A percentile compares a stretch with the other conserved stretches of the same genome.
Evolutionary conservation across 2,888 invertebrate species (phyloP).

Genomic region (Spisula solida): DNA sequence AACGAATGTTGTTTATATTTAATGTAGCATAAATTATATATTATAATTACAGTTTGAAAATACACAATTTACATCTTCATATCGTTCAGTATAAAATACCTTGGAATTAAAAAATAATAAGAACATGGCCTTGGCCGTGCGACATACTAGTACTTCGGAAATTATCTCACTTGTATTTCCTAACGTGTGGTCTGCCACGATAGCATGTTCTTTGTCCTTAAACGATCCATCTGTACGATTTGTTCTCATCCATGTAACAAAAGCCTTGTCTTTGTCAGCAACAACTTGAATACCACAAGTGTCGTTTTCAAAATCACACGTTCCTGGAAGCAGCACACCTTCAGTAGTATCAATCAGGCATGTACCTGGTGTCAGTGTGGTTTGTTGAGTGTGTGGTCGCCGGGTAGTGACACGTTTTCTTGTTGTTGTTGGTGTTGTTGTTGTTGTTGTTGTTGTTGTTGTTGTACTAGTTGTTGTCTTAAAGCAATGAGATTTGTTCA

Average conservation of each 20-base stretch:
- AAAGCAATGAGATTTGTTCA: slow-evolving; percentile 25
- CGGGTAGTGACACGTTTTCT: background rate
- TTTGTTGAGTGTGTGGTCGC: background rate
- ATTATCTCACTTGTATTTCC: background rate
- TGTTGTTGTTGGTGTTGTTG: slow-evolving; percentile 33
- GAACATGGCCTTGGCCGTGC: too few species aligned
- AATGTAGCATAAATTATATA: too few species aligned
- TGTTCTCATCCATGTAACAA: slow-evolving; percentile 46
- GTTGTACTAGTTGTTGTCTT: slow-evolving; percentile 22
- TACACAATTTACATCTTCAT: too few species aligned
- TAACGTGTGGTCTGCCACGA: slow-evolving; percentile 35
- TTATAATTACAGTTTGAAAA: too few species aligned
- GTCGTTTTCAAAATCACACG: slow-evolving; percentile 60
- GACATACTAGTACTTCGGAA: too few species aligned
- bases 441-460: slow-evolving; percentile 36
- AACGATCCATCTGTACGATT: background rate
- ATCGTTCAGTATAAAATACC: too few species aligned
- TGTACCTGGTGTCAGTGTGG: background rate
- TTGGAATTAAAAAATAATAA: too few species aligned
- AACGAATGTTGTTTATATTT: too few species aligned
- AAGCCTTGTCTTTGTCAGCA: background rate
- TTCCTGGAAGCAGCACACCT: slow-evolving; percentile 39
- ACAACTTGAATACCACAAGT: slow-evolving; percentile 47
- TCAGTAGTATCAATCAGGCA: background rate
- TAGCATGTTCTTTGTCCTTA: background rate